These are phyloP conservation scores for Sarcophaga variegata DNA, from an alignment of 2,888 invertebrate genomes.

Conservation along the genomic window DNA sequence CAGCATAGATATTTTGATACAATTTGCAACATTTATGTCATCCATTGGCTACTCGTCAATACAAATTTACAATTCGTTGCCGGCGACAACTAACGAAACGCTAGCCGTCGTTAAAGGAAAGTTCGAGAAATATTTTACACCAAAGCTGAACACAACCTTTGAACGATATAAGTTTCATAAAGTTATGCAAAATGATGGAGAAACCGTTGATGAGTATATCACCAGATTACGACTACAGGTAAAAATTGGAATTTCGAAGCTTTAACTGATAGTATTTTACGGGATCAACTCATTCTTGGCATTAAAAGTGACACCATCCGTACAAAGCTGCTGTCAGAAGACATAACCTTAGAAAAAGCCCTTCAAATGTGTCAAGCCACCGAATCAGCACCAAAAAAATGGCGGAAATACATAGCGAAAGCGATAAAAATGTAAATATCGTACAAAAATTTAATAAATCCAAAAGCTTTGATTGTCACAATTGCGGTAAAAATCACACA, in stretches of 20 bases:
- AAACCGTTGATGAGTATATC: neutral
- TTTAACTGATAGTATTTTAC: neutral
- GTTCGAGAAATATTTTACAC: neutral
- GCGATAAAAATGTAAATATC: neutral
- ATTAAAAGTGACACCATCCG: constrained; percentile 21
- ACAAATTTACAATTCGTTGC: neutral
- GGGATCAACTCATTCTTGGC: constrained; percentile 21
- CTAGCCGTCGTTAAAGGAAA: neutral
- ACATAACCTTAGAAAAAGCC: constrained; percentile 2
- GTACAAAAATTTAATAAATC: no score
- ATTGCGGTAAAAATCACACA: neutral
- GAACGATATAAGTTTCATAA: neutral
- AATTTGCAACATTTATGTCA: constrained; percentile 52
- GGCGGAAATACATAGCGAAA: neutral
- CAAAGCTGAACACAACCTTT: neutral
- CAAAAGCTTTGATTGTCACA: no score
- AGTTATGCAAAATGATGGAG: neutral
- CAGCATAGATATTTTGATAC: constrained; percentile 61
- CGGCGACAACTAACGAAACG: neutral
- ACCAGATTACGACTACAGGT: neutral
- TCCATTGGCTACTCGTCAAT: neutral
- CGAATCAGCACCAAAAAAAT: constrained; percentile 16
- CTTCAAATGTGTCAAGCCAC: constrained; percentile 19
- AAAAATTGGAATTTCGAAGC: neutral
- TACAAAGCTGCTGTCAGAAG: constrained; percentile 3